Evolutionary conservation across 2,797 vertebrate species (phyloP), one percentile per base, ranked within the genome.

Genomic region (Enteromius treurensis): DNA sequence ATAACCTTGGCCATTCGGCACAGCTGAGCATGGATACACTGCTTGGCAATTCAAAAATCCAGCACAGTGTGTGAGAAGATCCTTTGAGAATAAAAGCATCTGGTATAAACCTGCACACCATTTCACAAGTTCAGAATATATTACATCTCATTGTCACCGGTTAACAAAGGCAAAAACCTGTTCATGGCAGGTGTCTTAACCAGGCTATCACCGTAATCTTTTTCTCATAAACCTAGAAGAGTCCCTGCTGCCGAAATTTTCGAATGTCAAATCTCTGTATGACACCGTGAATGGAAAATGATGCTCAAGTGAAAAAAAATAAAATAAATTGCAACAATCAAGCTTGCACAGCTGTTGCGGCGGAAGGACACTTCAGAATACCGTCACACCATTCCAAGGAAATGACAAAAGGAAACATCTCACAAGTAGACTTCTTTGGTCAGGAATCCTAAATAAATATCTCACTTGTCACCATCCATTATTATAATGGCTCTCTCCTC

Each of bases 321-420:
- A 40, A 26, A 34, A 53, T 19, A 9, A 45, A 53, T 19, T 40
- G 14, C n/a, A 53, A 19, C 32, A 11, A 81, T 71, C n/a, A 83
- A 32, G 21, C 88, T 78, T 83, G 82, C 79, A 88, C 89, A 90
- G 90, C 89, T 90, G 89, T 68, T 80, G 77, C 81, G 77, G 77
- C n/a, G 45, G 37, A 79, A 78, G 49, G 55, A 34, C 79, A 83
- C 80, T 64, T 55, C n/a, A 55, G 74, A 68, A 82, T 81, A 60
- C 42, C 77, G 62, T 74, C 83, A 83, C 37, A 77, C 42, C 45
- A 69, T 83, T 74, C 45, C 55, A 55, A 62, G 29, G 76, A 53
- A 42, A 80, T 9, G 32, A 80, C 71, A 80, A 79, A 74, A 7
- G 40, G 23, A 83, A 42, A 64, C 40, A 80, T 58, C 68, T n/a